These are phyloP conservation scores for Rhagophthalmus giganteus DNA, from an alignment of 2,888 invertebrate species.

Conservation along the genomic window DNA sequence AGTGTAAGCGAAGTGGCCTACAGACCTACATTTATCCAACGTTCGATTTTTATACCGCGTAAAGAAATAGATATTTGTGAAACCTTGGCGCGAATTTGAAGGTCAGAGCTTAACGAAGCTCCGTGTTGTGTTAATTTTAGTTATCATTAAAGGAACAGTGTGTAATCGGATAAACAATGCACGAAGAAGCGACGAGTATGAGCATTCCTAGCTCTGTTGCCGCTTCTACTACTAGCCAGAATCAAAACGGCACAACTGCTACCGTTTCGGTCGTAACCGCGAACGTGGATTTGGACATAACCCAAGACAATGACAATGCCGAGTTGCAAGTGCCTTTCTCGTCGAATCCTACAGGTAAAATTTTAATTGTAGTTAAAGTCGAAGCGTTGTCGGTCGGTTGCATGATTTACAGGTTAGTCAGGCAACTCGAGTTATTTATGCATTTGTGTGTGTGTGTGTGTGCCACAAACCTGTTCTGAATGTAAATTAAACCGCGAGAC, in stretches of 20 bases:
- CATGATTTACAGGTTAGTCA: constrained; percentile 44
- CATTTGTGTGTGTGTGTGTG: constrained; percentile 23
- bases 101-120: constrained; percentile 56
- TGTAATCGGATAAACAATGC: constrained; percentile 61
- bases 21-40: constrained; percentile 82
- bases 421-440: too few species aligned
- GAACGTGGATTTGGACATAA: constrained; percentile 58
- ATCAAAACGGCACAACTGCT: constrained; percentile 48
- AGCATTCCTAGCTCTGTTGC: constrained; percentile 67
- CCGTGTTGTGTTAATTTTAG: constrained; percentile 54
- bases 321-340: constrained; percentile 67
- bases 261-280: constrained; percentile 53
- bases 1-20: constrained; percentile 87
- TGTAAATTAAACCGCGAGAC: constrained; percentile 30
- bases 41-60: constrained; percentile 62
- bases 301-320: constrained; percentile 61
- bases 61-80: constrained; percentile 57
- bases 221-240: constrained; percentile 62
- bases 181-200: constrained; percentile 72
- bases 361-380: too few species aligned
- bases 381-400: constrained; percentile 21
- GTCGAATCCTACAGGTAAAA: constrained; percentile 62
- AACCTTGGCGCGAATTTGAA: constrained; percentile 56
- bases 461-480: constrained; percentile 34
- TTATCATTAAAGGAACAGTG: constrained; percentile 53